A percentile compares a stretch with the other conserved stretches of the same genome.
These are phyloP conservation scores for Dynastes tityus DNA, from an alignment of 2,888 invertebrate species.

Conservation along the genomic window DNA sequence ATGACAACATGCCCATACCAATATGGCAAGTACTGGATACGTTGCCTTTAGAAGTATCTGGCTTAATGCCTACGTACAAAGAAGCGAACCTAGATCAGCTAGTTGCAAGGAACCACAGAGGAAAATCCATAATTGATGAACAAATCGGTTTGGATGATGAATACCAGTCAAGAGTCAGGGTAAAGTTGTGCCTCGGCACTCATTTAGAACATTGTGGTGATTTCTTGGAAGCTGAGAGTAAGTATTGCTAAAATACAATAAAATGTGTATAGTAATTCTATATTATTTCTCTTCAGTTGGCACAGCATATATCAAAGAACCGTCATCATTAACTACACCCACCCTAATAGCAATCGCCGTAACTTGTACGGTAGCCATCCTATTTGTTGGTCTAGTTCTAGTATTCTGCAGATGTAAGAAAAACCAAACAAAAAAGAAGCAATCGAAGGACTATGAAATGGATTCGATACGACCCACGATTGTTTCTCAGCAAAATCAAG, in stretches of 20 bases:
- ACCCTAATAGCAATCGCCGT: constrained; percentile 86
- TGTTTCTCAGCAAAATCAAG: constrained; percentile 89
- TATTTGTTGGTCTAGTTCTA: constrained; percentile 83
- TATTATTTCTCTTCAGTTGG: constrained; percentile 75
- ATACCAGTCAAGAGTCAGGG: constrained; percentile 80
- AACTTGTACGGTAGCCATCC: constrained; percentile 85
- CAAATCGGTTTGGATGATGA: constrained; percentile 76
- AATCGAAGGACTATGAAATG: constrained; percentile 92
- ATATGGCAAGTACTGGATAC: constrained; percentile 84
- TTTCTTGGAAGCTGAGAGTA: constrained; percentile 87
- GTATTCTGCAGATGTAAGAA: constrained; percentile 91
- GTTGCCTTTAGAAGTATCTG: constrained; percentile 81
- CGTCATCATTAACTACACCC: constrained; percentile 83
- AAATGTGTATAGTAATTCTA: neutral
- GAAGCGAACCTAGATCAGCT: constrained; percentile 80
- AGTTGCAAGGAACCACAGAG: constrained; percentile 71
- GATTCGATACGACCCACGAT: constrained; percentile 89
- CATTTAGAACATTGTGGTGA: constrained; percentile 89
- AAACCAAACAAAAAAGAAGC: constrained; percentile 84
- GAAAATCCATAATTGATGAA: constrained; percentile 74
- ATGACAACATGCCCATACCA: constrained; percentile 73
- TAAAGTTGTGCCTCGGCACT: constrained; percentile 86
- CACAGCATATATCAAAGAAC: constrained; percentile 85
- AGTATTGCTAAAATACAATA: constrained; percentile 68
- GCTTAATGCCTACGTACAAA: constrained; percentile 79